These are phyloP conservation scores for Trissolcus japonicus DNA, from an alignment of 2,888 invertebrate genomes.

Conservation along the genomic window DNA sequence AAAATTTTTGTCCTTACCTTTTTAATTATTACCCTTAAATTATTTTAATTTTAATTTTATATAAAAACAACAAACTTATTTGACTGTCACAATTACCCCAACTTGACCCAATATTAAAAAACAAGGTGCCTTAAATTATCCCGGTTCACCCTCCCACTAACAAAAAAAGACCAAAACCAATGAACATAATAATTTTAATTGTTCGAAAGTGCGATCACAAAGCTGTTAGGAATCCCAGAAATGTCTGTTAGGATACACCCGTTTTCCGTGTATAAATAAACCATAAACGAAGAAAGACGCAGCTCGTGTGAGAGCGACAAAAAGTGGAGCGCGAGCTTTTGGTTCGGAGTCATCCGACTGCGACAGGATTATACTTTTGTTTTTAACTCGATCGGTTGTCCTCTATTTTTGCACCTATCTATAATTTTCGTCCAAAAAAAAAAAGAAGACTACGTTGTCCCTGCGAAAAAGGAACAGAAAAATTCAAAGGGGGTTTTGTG, in stretches of 20 bases:
- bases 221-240: neutral
- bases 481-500: too few relatives aligned
- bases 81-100: too few relatives aligned
- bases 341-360: constrained; percentile 5
- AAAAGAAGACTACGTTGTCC: too few relatives aligned
- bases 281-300: neutral
- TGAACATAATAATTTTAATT: neutral
- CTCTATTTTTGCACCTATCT: constrained; percentile 28
- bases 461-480: too few relatives aligned
- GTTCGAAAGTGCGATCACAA: neutral
- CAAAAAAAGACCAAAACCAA: too few relatives aligned
- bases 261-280: neutral
- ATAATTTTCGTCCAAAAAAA: too few relatives aligned
- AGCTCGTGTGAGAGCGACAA: neutral
- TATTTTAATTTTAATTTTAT: too few relatives aligned
- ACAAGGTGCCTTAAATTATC: neutral
- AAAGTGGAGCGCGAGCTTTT: constrained; percentile 4
- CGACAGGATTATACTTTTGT: constrained; percentile 26
- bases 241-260: neutral
- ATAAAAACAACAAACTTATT: too few relatives aligned
- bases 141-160: too few relatives aligned
- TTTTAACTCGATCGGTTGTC: constrained; percentile 32
- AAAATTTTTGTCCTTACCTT: too few relatives aligned
- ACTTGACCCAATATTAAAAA: too few relatives aligned
- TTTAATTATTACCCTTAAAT: too few relatives aligned